Base-by-base conservation (phyloP, 1,140 invertebrate genomes). In the Elysia chlorotica region DNA sequence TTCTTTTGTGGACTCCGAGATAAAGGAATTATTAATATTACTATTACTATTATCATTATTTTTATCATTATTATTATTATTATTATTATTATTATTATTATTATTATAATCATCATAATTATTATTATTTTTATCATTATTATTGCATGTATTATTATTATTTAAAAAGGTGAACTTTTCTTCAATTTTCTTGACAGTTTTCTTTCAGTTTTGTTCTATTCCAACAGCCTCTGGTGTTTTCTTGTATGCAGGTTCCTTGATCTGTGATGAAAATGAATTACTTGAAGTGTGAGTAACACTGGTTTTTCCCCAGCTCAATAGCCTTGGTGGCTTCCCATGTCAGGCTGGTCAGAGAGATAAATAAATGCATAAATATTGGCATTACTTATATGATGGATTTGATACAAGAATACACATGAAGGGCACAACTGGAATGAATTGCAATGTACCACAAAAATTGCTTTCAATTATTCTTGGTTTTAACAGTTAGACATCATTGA, bases 301-400 rank as follows among this genome's bases (percentile, higher is more conserved):
- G 19, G 53, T n/a, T 10, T 69, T 28, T 23, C n/a, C 2, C 14
- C 2, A 2, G 25, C 38, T 59, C 25, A 74, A 53, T 74, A 74
- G 33, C 73, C 68, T 53, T 69, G 35, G 33, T 74, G 73, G 53
- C 73, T 74, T 10, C 61, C 63, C 36, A 70, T 70, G 48, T 74
- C 73, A 56, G 73, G 71, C 73, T 74, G 57, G 5, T 19, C 35
- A 54, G 59, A 5, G 59, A 37, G 48, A 54, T 38, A 71, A 62
- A 41, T 2, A 36, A 66, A 73, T 5, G 6, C 14, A 30, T 28
- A 14, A 63, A 4, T 63, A 28, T 10, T 6, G 61, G 23, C 10
- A 63, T 33, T 30, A 10, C 31, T 6, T 33, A 17, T 30, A 19
- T 17, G 10, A 30, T 14, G 10, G 5, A 10, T 59, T 10, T 10